A percentile compares a stretch with the other conserved stretches of the same genome.
Evolutionary conservation across 2,888 invertebrate genomes (phyloP).

Genomic region (Pseudeuparius sepicola): DNA sequence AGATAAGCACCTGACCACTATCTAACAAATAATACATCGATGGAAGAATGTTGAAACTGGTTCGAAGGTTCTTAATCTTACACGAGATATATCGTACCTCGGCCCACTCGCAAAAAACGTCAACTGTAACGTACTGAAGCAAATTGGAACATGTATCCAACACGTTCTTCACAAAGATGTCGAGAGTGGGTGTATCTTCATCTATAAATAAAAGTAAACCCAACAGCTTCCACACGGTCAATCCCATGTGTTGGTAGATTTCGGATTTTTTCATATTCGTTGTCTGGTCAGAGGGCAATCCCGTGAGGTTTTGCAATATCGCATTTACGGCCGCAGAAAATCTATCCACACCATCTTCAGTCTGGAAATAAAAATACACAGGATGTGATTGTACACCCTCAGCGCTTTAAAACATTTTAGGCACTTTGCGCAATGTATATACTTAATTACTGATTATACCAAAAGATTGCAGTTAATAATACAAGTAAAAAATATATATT

Average conservation of each 20-base stretch:
- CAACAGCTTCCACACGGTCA: constrained; percentile 28
- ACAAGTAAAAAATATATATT: too few relatives aligned
- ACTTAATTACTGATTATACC: too few relatives aligned
- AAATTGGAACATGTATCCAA: constrained; percentile 26
- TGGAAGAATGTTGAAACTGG: too few relatives aligned
- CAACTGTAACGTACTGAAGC: constrained; percentile 30
- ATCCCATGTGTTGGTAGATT: constrained; percentile 32
- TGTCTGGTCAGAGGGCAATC: constrained; percentile 25
- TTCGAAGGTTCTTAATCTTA: too few relatives aligned
- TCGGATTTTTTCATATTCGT: constrained; percentile 23
- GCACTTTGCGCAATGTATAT: too few relatives aligned
- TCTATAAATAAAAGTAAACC: constrained; percentile 27
- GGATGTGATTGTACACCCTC: too few relatives aligned
- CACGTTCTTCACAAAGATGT: constrained; percentile 26
- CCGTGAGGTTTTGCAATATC: constrained; percentile 28
- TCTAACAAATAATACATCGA: too few relatives aligned
- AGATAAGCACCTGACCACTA: too few relatives aligned
- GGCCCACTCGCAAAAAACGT: constrained; percentile 35
- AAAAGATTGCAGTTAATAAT: too few relatives aligned
- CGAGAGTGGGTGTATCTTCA: constrained; percentile 20
- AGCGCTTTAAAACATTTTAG: too few relatives aligned
- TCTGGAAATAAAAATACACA: constrained; percentile 20
- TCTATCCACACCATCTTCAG: constrained; percentile 23
- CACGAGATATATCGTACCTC: too few relatives aligned
- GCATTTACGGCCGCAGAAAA: constrained; percentile 24